Conservation (phyloP, 2,113 vertebrate species). For the Clarias gariepinus region DNA sequence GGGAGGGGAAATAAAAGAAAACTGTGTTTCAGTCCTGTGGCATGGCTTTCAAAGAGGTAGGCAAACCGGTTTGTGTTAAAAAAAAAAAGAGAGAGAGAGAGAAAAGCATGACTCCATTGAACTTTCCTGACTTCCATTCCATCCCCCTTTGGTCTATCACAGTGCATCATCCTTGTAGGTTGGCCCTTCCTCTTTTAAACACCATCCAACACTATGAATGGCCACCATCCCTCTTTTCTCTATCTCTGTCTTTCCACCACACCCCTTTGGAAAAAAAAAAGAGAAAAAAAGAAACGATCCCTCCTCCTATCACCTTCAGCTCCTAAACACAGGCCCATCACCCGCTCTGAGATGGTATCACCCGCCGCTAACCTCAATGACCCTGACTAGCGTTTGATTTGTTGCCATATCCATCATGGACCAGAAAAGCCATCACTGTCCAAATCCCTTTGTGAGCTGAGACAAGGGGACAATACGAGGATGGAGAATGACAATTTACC, state of each 20-base stretch:
- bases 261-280: background rate
- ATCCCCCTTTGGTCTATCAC: background rate
- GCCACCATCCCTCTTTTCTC: background rate
- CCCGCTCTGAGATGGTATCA: slow-evolving; percentile 39
- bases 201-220: background rate
- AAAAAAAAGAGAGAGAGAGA: background rate
- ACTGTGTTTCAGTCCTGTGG: background rate
- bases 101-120: background rate
- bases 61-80: background rate
- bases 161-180: background rate
- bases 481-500: slow-evolving; percentile 45
- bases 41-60: background rate
- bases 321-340: slow-evolving; percentile 21
- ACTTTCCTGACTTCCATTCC: background rate
- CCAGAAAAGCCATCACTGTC: slow-evolving; percentile 64
- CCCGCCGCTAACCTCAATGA: slow-evolving; percentile 58
- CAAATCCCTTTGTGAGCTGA: slow-evolving; percentile 62
- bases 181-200: background rate
- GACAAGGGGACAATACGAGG: slow-evolving; percentile 41
- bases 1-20: background rate
- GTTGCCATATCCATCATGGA: slow-evolving; percentile 66
- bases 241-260: background rate
- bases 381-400: slow-evolving; percentile 67
- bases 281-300: background rate
- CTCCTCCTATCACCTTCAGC: slow-evolving; percentile 28